Evolutionary conservation across 2,888 invertebrate species (phyloP).

Genomic region (Acanthosepion lycidas): DNA sequence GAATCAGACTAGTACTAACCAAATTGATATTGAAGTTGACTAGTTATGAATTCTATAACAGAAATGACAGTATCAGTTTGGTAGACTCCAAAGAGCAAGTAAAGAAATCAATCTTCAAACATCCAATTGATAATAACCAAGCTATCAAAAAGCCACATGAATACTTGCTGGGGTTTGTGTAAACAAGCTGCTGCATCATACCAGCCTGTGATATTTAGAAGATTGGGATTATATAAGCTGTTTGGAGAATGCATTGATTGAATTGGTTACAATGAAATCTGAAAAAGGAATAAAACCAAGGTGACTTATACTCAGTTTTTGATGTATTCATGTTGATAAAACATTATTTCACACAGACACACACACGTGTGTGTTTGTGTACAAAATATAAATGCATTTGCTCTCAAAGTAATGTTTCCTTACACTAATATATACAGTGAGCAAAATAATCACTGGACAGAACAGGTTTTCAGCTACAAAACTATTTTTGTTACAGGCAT

Average conservation of each 20-base stretch:
- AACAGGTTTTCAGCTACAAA: too few species aligned
- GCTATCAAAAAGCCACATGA: conserved; percentile 10
- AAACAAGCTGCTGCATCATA: neutral
- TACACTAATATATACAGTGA: too few species aligned
- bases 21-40: neutral
- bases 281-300: neutral
- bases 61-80: neutral
- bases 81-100: neutral
- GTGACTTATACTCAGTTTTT: neutral
- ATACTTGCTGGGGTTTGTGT: neutral
- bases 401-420: too few species aligned
- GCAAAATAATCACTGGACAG: too few species aligned
- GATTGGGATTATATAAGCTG: neutral
- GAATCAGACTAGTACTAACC: neutral
- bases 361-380: neutral
- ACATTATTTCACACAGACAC: neutral
- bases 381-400: too few species aligned
- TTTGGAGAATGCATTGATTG: neutral
- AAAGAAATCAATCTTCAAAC: neutral
- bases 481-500: too few species aligned
- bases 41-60: neutral
- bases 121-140: neutral
- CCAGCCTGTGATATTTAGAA: neutral
- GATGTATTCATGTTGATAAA: neutral
- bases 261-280: neutral